Percentiles rank a stretch among this genome's conserved stretches.
These are phyloP conservation scores for Astatotilapia flaviijosephi DNA, from an alignment of 2,113 vertebrate genomes.

Conservation along the genomic window DNA sequence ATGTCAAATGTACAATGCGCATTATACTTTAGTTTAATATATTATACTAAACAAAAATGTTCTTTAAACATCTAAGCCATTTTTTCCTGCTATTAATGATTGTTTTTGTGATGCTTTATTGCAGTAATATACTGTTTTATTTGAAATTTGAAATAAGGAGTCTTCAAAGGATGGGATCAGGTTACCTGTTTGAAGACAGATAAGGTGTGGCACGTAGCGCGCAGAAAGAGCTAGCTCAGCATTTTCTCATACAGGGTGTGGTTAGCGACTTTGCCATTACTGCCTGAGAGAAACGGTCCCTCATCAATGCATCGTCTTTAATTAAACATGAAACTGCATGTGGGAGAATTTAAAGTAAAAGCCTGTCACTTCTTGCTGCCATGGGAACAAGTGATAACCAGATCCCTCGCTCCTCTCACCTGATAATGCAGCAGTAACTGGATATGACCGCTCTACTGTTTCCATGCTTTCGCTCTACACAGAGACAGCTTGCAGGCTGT, in stretches of 20 bases:
- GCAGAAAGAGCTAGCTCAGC: background rate
- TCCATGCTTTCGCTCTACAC: conserved; percentile 19
- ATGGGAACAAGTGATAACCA: conserved; percentile 40
- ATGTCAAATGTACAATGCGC: background rate
- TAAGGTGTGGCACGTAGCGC: background rate
- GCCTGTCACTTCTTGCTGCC: background rate
- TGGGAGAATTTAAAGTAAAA: background rate
- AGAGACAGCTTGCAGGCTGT: background rate
- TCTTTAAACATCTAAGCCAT: background rate
- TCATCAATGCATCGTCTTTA: background rate
- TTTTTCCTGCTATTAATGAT: background rate
- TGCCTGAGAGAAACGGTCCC: background rate
- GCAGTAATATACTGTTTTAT: background rate
- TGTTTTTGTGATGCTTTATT: background rate
- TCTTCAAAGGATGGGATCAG: background rate
- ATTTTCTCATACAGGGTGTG: conserved; percentile 26
- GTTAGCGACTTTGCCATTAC: background rate
- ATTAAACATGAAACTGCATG: background rate
- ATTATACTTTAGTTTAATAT: background rate
- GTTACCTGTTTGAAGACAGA: background rate
- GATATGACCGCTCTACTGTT: conserved; percentile 46
- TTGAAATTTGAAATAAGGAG: background rate
- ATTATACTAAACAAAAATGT: background rate
- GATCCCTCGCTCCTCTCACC: conserved; percentile 31
- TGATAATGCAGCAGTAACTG: conserved; percentile 34